Conservation (phyloP, 1,140 invertebrate genomes). For the Achroia grisella region DNA sequence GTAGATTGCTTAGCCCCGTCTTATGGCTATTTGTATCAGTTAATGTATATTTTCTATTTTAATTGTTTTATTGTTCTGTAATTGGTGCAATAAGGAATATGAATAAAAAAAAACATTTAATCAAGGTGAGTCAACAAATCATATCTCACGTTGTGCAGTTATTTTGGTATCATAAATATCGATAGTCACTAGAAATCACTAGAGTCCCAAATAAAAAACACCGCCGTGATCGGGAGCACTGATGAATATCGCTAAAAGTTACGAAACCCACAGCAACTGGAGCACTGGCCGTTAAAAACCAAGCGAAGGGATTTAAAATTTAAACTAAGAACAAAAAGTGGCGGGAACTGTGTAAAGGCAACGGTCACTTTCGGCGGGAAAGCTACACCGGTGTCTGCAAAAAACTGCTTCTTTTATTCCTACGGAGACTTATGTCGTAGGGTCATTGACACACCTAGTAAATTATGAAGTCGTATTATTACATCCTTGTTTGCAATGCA, state of each 20-base stretch:
- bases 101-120: too few relatives aligned
- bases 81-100: too few relatives aligned
- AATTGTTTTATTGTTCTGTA: too few relatives aligned
- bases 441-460: conserved; percentile 20
- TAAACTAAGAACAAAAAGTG: conserved; percentile 20
- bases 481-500: too few relatives aligned
- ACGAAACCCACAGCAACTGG: conserved; percentile 19
- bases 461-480: too few relatives aligned
- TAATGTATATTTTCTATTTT: too few relatives aligned
- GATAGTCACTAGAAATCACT: too few relatives aligned
- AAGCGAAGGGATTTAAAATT: conserved; percentile 8
- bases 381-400: conserved; percentile 1
- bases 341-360: conserved; percentile 26
- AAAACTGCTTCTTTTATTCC: not conserved
- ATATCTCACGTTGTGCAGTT: too few relatives aligned
- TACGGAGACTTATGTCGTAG: not conserved
- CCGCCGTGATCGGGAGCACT: conserved; percentile 7
- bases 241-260: conserved; percentile 20
- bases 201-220: not conserved
- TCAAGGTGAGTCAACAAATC: too few relatives aligned
- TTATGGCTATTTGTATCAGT: too few relatives aligned
- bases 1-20: too few relatives aligned
- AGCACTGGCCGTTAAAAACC: conserved; percentile 13
- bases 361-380: conserved; percentile 18
- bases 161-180: too few relatives aligned